Percentiles rank a stretch among this genome's conserved stretches.
These are phyloP conservation scores for Cochlearius cochlearius DNA, from an alignment of 2,113 vertebrate species.

Conservation along the genomic window DNA sequence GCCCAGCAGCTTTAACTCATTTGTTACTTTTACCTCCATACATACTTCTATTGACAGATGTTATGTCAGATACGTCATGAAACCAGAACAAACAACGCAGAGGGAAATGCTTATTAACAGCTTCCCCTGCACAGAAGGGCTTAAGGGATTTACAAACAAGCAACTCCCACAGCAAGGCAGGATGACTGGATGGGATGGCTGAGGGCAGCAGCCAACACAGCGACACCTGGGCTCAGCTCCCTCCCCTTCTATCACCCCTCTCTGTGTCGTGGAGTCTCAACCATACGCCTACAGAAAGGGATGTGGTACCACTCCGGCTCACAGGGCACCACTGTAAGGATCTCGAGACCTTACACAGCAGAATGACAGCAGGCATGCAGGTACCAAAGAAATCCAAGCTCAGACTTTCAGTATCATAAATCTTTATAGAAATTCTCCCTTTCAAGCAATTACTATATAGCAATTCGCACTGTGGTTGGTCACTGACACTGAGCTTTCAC, in stretches of 20 bases:
- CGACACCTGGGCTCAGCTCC: background rate
- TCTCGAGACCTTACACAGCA: background rate
- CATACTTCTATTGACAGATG: background rate
- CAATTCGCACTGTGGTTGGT: background rate
- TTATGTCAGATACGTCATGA: background rate
- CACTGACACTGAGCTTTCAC: background rate
- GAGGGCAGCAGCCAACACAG: background rate
- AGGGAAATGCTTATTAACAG: background rate
- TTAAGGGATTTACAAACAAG: background rate
- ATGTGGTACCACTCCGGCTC: fast-evolving
- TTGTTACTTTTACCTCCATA: background rate
- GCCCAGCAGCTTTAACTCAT: background rate
- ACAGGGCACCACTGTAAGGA: background rate
- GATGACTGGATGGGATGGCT: background rate
- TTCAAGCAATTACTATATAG: background rate
- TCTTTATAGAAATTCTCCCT: background rate
- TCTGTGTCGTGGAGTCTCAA: background rate
- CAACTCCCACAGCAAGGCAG: background rate
- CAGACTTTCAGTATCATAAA: background rate
- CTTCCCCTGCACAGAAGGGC: background rate
- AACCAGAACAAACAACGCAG: background rate
- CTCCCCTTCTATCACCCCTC: background rate
- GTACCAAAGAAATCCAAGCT: background rate
- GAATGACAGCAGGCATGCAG: background rate
- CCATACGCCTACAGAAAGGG: background rate